A percentile compares a stretch with the other conserved stretches of the same genome.
phyloP scores from a whole-genome alignment of 2,797 vertebrate genomes.

The Takifugu rubripes region DNA sequence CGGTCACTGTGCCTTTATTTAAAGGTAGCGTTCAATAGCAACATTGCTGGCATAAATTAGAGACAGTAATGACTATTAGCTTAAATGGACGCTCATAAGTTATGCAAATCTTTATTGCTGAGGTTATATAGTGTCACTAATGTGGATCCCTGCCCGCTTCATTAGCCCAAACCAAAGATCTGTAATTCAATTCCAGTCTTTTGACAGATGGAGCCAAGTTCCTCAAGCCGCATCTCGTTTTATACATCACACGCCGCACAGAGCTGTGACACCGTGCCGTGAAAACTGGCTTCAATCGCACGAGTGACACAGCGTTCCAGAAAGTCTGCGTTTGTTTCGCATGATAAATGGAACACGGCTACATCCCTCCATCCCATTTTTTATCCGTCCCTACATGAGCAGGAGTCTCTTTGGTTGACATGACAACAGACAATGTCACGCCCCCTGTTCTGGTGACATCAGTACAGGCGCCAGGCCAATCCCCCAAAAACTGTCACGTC shows the following conservation, averaged over 20 bases:
- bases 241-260: no score
- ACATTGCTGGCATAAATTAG: neutral
- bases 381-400: slow-evolving; percentile 13
- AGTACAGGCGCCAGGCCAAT: slow-evolving; percentile 61
- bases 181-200: neutral
- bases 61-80: neutral
- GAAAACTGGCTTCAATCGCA: neutral
- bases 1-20: slow-evolving; percentile 30
- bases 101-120: neutral
- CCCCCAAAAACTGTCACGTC: slow-evolving; percentile 41
- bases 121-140: neutral
- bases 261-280: neutral
- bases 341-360: slow-evolving; percentile 4
- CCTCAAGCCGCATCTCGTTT: neutral
- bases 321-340: slow-evolving; percentile 3
- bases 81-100: neutral
- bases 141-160: no score
- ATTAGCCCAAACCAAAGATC: neutral
- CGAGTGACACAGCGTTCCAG: neutral
- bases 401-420: slow-evolving; percentile 56
- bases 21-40: neutral
- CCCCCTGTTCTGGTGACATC: slow-evolving; percentile 67
- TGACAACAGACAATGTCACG: slow-evolving; percentile 70
- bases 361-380: slow-evolving; percentile 9
- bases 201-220: neutral